Conservation (phyloP, 2,797 vertebrate genomes). For the Pempheris klunzingeri region DNA sequence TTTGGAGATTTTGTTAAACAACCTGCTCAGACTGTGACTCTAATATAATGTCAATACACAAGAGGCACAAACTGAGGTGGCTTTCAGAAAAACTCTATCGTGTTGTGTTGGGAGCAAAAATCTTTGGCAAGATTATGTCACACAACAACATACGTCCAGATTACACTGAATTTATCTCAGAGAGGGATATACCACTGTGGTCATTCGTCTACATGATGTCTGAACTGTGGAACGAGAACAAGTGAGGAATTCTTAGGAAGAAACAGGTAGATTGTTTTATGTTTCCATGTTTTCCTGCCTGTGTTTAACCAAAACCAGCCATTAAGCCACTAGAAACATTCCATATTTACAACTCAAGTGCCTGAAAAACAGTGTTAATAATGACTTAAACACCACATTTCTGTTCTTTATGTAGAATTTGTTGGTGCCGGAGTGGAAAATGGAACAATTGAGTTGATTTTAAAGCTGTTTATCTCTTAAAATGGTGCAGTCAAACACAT, state of each 20-base stretch:
- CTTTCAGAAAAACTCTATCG: too few relatives aligned
- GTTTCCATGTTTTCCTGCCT: neutral
- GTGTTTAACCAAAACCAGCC: conserved; percentile 14
- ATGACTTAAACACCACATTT: neutral
- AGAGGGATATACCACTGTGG: conserved; percentile 15
- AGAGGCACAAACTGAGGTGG: too few relatives aligned
- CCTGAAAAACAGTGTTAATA: conserved; percentile 22
- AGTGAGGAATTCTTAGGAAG: neutral
- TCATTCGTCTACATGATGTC: neutral
- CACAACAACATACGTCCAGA: neutral
- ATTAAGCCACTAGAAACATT: neutral
- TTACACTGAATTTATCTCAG: neutral
- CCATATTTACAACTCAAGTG: neutral
- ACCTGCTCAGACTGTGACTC: too few relatives aligned
- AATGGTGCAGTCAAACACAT: neutral
- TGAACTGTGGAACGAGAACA: neutral
- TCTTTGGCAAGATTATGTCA: neutral
- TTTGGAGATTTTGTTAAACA: too few relatives aligned
- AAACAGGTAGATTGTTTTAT: neutral
- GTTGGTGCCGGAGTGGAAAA: neutral
- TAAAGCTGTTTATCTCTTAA: neutral
- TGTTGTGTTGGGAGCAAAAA: neutral
- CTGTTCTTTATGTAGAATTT: conserved; percentile 8
- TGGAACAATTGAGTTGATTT: neutral
- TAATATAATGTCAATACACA: too few relatives aligned